phyloP scores from a whole-genome alignment of 2,888 invertebrate genomes.

The Perizoma flavofasciatum region DNA sequence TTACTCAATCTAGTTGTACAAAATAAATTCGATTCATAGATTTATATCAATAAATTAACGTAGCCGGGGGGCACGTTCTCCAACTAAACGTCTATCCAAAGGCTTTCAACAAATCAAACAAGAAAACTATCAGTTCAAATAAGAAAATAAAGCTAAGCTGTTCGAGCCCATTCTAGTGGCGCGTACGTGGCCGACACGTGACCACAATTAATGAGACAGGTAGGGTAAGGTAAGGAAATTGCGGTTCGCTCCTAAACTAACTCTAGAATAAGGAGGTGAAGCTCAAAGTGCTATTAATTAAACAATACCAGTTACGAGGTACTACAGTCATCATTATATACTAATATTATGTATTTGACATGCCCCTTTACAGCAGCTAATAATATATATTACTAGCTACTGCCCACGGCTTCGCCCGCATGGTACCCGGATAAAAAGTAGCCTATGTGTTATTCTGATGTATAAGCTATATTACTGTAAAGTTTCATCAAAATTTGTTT shows the following conservation, averaged over 20 bases:
- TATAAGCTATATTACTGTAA: too few species aligned
- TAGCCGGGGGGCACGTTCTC: slow-evolving; percentile 16
- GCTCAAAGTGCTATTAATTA: not conserved
- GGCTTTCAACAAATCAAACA: slow-evolving; percentile 38
- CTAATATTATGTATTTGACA: too few species aligned
- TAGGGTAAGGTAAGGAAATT: slow-evolving; percentile 67
- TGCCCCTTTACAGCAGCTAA: too few species aligned
- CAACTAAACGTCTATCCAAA: slow-evolving; percentile 24
- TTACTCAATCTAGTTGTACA: too few species aligned
- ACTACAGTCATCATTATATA: too few species aligned
- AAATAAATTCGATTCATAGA: too few species aligned
- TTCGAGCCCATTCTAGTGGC: slow-evolving; percentile 45
- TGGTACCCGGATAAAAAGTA: too few species aligned
- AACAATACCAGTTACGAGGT: too few species aligned
- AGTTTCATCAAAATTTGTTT: too few species aligned
- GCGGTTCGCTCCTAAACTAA: slow-evolving; percentile 41
- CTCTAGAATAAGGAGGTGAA: not conserved
- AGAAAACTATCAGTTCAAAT: slow-evolving; percentile 38
- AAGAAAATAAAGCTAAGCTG: slow-evolving; percentile 48
- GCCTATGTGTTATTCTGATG: too few species aligned
- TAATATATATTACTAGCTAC: too few species aligned
- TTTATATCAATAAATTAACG: not conserved
- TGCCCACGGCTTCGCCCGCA: too few species aligned
- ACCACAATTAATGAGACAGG: slow-evolving; percentile 68
- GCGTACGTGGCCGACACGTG: slow-evolving; percentile 64